Conservation (phyloP, 2,888 invertebrate species). For the Polymixis flavicincta region DNA sequence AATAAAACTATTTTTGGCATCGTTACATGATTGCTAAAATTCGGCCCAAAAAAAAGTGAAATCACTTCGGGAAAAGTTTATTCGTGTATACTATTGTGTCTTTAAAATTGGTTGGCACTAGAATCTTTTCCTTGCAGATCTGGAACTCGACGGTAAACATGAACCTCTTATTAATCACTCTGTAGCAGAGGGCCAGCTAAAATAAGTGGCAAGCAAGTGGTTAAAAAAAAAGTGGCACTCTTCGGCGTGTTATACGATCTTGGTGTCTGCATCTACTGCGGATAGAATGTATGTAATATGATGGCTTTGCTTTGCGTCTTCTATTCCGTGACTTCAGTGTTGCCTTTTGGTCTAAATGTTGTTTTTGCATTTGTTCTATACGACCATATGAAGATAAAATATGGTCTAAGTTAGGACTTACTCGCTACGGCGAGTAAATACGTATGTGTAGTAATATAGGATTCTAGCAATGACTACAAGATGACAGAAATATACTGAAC, state of each 20-base stretch:
- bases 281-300: too few relatives aligned
- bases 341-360: neutral
- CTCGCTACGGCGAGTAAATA: too few relatives aligned
- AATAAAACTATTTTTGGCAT: conserved; percentile 12
- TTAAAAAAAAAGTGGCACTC: neutral
- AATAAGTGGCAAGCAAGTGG: conserved; percentile 4
- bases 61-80: neutral
- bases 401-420: too few relatives aligned
- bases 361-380: too few relatives aligned
- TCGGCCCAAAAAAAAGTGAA: neutral
- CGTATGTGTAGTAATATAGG: neutral
- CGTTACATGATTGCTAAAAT: neutral
- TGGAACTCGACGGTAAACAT: conserved; percentile 33
- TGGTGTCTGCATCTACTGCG: neutral
- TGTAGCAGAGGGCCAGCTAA: neutral
- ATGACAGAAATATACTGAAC: conserved; percentile 24
- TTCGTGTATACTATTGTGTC: neutral
- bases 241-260: neutral
- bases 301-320: neutral
- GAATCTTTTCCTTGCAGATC: conserved; percentile 8
- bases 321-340: neutral
- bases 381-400: too few relatives aligned
- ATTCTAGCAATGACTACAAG: neutral
- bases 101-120: neutral
- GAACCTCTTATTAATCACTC: conserved; percentile 19